Conservation (phyloP, 2,888 invertebrate species). For the Dione juno region DNA sequence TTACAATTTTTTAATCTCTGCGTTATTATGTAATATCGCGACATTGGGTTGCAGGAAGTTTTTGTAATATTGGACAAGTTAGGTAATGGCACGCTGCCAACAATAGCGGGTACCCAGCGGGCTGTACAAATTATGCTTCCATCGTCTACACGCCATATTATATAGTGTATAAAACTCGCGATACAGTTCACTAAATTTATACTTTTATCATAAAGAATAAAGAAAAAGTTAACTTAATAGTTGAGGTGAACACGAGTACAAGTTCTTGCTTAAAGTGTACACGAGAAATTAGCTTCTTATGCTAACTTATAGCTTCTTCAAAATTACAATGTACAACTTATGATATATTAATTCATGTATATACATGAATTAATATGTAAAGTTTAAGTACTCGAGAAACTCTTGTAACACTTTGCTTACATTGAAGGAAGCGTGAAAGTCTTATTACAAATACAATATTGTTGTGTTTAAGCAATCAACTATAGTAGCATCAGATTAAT, state of each 20-base stretch:
- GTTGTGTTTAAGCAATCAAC: not conserved
- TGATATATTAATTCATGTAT: not conserved
- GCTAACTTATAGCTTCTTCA: not conserved
- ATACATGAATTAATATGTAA: not conserved
- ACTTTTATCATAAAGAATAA: slow-evolving; percentile 23
- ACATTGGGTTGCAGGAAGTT: slow-evolving; percentile 59
- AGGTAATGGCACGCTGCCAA: slow-evolving; percentile 49
- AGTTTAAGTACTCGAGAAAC: not conserved
- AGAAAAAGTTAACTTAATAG: slow-evolving; percentile 4
- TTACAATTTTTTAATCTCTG: slow-evolving; percentile 18
- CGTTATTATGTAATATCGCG: slow-evolving; percentile 53
- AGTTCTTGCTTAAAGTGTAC: not conserved
- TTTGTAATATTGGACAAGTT: slow-evolving; percentile 62
- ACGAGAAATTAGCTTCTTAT: not conserved
- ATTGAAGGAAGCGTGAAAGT: not conserved
- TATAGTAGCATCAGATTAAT: not conserved
- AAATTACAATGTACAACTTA: slow-evolving; percentile 2
- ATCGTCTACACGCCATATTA: slow-evolving; percentile 40
- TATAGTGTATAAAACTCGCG: slow-evolving; percentile 40
- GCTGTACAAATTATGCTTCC: slow-evolving; percentile 44
- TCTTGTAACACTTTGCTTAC: not conserved
- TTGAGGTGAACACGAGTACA: not conserved
- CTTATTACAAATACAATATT: slow-evolving; percentile 4
- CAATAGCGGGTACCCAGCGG: slow-evolving; percentile 40
- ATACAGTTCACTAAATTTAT: slow-evolving; percentile 38